Evolutionary conservation across 2,888 invertebrate species (phyloP), one percentile per base, ranked within the genome.

Genomic region (Dioctria linearis): DNA sequence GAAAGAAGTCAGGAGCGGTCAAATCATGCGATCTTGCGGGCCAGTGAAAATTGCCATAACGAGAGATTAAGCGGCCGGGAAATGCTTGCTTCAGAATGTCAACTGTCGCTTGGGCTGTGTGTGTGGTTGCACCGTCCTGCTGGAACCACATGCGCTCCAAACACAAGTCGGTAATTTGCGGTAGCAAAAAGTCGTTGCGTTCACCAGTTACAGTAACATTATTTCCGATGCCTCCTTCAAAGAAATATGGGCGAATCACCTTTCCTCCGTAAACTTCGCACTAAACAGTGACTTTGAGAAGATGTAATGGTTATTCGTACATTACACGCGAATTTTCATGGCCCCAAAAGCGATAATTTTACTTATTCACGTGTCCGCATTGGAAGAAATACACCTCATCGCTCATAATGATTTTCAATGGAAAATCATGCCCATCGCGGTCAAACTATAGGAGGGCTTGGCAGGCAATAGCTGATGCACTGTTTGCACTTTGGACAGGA

Each of bases 231-330:
- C 25, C 2, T 0, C 0, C 25, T 25, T 25, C 25, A 2, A 25
- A 25, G n/a, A 25, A 25, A 25, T 25, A 25, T 25, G 2, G 25
- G 25, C 0, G 0, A 25, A 25, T 25, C 25, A 25, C 25, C 25
- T 25, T 25, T 25, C 25, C 25, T 25, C 25, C 25, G 25, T 25
- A 73, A 54, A 54, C 57, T 40, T 8, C 54, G 37, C 39, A 51
- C 54, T 37, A 75, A 54, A 54, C 54, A 75, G 75, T 54, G n/a
- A 54, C 57, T 75, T 75, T 75, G 75, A 75, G 57, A 25, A 51
- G 54, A 54, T 75, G 3, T 37, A 75, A 54, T 54, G 75, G 75
- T 54, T 54, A 37, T 54, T 3, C 54, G 11, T 54, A 4, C 13
- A 54, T 75, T 51, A 57, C 57, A 51, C 57, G 42, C 40, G n/a